These are phyloP conservation scores for Brachyhypopomus occidentalis DNA, from an alignment of 2,113 vertebrate species.

Conservation along the genomic window DNA sequence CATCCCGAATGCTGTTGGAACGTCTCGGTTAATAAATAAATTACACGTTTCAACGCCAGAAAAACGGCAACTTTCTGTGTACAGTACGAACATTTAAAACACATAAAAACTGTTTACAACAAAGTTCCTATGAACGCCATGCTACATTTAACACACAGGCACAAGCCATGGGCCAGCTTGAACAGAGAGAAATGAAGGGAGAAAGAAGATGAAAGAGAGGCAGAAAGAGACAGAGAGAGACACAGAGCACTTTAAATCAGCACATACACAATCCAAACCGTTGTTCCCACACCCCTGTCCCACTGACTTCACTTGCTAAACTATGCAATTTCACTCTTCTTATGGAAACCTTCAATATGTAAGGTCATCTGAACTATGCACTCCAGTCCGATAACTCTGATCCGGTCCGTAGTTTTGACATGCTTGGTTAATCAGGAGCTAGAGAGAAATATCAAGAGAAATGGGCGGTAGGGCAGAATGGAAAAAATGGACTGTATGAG, in stretches of 20 bases:
- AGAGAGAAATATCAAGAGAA: not conserved
- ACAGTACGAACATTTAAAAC: slow-evolving; percentile 58
- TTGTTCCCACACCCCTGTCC: not conserved
- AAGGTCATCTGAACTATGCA: too few relatives aligned
- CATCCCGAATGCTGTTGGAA: slow-evolving; percentile 63
- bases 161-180: not conserved
- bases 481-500: too few relatives aligned
- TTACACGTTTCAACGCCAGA: slow-evolving; percentile 64
- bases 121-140: slow-evolving; percentile 26
- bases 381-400: too few relatives aligned
- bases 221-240: slow-evolving; percentile 12
- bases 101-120: slow-evolving; percentile 15
- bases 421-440: not conserved
- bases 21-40: slow-evolving; percentile 66
- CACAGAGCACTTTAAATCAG: not conserved
- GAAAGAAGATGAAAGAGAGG: not conserved
- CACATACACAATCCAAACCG: not conserved
- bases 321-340: too few relatives aligned
- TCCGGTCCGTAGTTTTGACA: not conserved
- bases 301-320: too few relatives aligned
- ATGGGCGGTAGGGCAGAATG: too few relatives aligned
- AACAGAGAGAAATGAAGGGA: not conserved
- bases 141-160: slow-evolving; percentile 7
- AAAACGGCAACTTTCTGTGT: slow-evolving; percentile 54
- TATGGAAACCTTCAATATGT: too few relatives aligned